Conservation (phyloP, 1,140 invertebrate genomes). For the Chionoecetes opilio region DNA sequence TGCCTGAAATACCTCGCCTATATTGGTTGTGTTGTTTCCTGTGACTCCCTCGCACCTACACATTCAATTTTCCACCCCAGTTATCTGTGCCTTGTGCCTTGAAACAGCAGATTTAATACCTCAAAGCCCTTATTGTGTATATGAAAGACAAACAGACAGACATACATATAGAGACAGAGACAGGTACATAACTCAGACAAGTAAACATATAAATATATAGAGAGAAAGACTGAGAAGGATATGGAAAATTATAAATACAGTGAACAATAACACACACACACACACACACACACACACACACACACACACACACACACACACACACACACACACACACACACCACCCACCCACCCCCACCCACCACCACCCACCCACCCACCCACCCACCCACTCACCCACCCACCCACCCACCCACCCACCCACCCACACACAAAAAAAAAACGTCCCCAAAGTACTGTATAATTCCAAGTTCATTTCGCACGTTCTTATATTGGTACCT, state of each 20-base stretch:
- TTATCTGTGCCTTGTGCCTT: too few species aligned
- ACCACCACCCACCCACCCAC: not conserved
- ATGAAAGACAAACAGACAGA: not conserved
- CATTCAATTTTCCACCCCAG: too few species aligned
- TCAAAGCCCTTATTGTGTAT: too few species aligned
- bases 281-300: constrained; percentile 46
- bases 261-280: constrained; percentile 24
- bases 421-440: constrained; percentile 9
- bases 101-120: too few species aligned
- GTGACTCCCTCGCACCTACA: too few species aligned
- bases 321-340: constrained; percentile 48
- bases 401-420: constrained; percentile 10
- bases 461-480: too few species aligned
- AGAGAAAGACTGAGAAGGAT: not conserved
- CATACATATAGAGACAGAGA: too few species aligned
- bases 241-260: not conserved
- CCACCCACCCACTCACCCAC: not conserved
- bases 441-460: not conserved
- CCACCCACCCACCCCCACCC: constrained; percentile 6
- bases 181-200: too few species aligned
- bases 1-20: too few species aligned
- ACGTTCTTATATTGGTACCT: too few species aligned
- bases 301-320: constrained; percentile 47
- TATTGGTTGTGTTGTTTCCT: too few species aligned
- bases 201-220: not conserved